These are phyloP conservation scores for Cassiopea andromeda DNA, from an alignment of 30 jellyfish, hydroid and myxozoan species.

Conservation along the genomic window DNA sequence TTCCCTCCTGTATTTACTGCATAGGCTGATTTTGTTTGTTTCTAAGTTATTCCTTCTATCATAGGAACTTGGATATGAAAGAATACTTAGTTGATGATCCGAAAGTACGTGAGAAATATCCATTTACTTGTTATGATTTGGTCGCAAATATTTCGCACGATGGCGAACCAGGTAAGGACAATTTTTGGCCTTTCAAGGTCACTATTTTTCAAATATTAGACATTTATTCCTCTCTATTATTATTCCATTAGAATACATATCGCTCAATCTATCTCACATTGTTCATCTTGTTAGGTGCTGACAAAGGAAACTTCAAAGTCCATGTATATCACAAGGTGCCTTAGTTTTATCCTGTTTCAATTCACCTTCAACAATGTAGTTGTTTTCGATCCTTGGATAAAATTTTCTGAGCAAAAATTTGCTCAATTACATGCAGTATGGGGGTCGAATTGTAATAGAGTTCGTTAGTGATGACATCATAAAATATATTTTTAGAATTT, in stretches of 20 bases:
- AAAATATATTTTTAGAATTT: too few species aligned
- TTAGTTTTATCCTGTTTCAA: background rate
- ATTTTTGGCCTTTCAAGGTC: too few species aligned
- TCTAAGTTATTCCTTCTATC: background rate
- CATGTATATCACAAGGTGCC: slow-evolving; percentile 95
- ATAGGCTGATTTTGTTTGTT: background rate
- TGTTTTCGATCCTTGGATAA: too few species aligned
- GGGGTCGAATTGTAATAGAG: too few species aligned
- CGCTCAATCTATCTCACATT: background rate
- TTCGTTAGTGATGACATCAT: too few species aligned
- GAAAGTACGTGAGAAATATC: slow-evolving; percentile 68
- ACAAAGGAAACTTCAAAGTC: slow-evolving; percentile 89
- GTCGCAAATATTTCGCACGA: slow-evolving; percentile 93
- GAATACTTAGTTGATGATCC: slow-evolving; percentile 80
- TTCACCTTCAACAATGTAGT: too few species aligned
- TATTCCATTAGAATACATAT: background rate
- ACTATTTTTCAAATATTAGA: too few species aligned
- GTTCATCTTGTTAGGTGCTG: slow-evolving; percentile 59
- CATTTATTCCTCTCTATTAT: too few species aligned
- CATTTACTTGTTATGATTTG: slow-evolving; percentile 80
- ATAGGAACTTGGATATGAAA: slow-evolving; percentile 88
- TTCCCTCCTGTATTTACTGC: too few species aligned
- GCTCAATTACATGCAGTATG: too few species aligned
- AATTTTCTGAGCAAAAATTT: too few species aligned
- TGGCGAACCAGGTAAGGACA: slow-evolving; percentile 83